These are phyloP conservation scores for Thunnus maccoyii DNA, from an alignment of 2,113 vertebrate species.

Conservation along the genomic window DNA sequence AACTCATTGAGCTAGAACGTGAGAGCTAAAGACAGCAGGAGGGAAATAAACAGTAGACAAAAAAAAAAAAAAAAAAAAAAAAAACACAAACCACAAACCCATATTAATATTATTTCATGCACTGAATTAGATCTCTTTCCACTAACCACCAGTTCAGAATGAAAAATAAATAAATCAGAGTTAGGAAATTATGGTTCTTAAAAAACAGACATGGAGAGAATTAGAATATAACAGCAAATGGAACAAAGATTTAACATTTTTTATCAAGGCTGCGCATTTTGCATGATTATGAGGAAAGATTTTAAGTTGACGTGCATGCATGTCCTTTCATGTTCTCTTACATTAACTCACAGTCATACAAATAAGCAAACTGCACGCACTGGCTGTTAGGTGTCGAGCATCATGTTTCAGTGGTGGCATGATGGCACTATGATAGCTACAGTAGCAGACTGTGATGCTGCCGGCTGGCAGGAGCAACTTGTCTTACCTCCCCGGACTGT, in stretches of 20 bases:
- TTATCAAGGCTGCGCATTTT: constrained; percentile 20
- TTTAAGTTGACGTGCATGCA: constrained; percentile 58
- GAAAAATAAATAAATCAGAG: constrained; percentile 33
- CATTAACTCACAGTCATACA: constrained; percentile 12
- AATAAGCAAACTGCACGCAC: constrained; percentile 20
- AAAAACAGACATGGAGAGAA: constrained; percentile 43
- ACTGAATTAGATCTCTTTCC: constrained; percentile 62
- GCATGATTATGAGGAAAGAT: constrained; percentile 55
- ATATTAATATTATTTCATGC: constrained; percentile 82
- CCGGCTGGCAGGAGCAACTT: neutral
- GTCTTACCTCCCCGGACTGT: constrained; percentile 90
- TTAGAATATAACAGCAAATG: constrained; percentile 44
- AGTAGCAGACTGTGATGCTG: neutral
- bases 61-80: constrained; percentile 68
- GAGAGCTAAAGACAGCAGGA: constrained; percentile 93
- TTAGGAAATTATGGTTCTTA: constrained; percentile 39
- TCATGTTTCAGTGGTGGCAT: constrained; percentile 51
- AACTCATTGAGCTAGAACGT: constrained; percentile 98
- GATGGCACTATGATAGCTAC: constrained; percentile 21
- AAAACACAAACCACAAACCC: constrained; percentile 79
- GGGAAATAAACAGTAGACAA: constrained; percentile 84
- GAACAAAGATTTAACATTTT: constrained; percentile 26
- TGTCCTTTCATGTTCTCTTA: constrained; percentile 18
- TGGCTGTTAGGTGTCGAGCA: constrained; percentile 56
- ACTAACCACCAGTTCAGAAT: constrained; percentile 54